Evolutionary conservation across 2,113 vertebrate species (phyloP).

Genomic region (Nematolebias whitei): DNA sequence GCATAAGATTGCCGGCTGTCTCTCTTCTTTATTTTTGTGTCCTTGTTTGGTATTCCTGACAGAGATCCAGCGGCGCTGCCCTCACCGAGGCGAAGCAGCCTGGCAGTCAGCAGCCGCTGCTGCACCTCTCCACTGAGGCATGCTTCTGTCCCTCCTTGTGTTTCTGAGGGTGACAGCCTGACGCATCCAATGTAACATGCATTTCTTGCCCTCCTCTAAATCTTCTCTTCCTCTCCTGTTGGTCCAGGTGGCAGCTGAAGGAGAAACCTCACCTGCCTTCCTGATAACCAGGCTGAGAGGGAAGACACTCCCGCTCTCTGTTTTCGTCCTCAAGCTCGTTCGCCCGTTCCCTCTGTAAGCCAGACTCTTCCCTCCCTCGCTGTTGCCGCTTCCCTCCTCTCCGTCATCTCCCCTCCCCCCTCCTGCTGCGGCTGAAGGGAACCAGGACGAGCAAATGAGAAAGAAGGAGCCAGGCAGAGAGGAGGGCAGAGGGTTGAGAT

Average conservation of each 20-base stretch:
- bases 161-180: slow-evolving; percentile 55
- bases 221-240: slow-evolving; percentile 1
- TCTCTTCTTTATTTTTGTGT: slow-evolving; percentile 2
- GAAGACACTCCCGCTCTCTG: slow-evolving; percentile 69
- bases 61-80: slow-evolving; percentile 24
- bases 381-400: slow-evolving; percentile 54
- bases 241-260: slow-evolving; percentile 29
- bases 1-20: slow-evolving; percentile 41
- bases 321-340: slow-evolving; percentile 48
- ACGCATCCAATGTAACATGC: slow-evolving; percentile 31
- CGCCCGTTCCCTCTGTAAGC: slow-evolving; percentile 56
- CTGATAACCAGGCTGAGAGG: slow-evolving; percentile 39
- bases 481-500: slow-evolving; percentile 43
- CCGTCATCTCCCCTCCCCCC: slow-evolving; percentile 65
- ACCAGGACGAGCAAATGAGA: slow-evolving; percentile 43
- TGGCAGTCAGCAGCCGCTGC: slow-evolving; percentile 41
- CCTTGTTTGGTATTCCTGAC: slow-evolving; percentile 49
- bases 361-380: slow-evolving; percentile 38
- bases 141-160: slow-evolving; percentile 39
- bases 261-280: slow-evolving; percentile 32
- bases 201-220: slow-evolving; percentile 1
- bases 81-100: slow-evolving; percentile 61
- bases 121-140: slow-evolving; percentile 56
- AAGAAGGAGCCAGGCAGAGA: slow-evolving; percentile 30
- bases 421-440: slow-evolving; percentile 50